These are phyloP conservation scores for Microhierax caerulescens DNA, from an alignment of 2,797 vertebrate genomes.

Conservation along the genomic window DNA sequence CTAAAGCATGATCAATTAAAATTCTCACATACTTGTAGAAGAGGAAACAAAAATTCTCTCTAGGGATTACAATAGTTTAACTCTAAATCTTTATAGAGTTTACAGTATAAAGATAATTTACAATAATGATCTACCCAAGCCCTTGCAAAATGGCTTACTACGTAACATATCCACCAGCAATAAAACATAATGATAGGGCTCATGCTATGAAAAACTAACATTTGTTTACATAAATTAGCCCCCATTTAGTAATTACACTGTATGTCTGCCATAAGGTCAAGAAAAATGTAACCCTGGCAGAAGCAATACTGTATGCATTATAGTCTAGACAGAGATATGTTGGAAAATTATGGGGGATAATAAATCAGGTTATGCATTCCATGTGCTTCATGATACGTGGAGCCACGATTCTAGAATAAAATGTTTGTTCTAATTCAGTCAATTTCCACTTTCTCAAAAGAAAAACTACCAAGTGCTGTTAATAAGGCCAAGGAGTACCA, in stretches of 20 bases:
- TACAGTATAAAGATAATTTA: not conserved
- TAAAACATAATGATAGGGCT: not conserved
- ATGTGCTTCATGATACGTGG: not conserved
- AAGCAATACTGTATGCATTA: not conserved
- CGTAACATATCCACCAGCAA: not conserved
- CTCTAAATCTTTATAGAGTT: not conserved
- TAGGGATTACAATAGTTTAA: not conserved
- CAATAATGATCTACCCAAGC: not conserved
- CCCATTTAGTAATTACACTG: slow-evolving; percentile 64
- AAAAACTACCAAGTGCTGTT: slow-evolving; percentile 19
- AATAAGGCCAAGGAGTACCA: not conserved
- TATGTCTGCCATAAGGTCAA: slow-evolving; percentile 62
- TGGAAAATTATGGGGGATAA: slow-evolving; percentile 32
- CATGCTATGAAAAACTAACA: not conserved
- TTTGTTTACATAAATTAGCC: slow-evolving; percentile 70
- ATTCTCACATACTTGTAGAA: not conserved
- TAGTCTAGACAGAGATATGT: slow-evolving; percentile 31
- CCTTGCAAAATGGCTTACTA: not conserved
- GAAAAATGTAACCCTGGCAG: slow-evolving; percentile 18
- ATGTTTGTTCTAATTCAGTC: not conserved
- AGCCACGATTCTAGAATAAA: not conserved
- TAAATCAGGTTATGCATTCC: slow-evolving; percentile 31
- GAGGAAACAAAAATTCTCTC: not conserved
- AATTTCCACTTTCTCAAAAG: slow-evolving; percentile 37
- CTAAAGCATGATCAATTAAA: not conserved